Evolutionary conservation across 1,140 invertebrate genomes (phyloP).

Genomic region (Mactra quadrangularis): DNA sequence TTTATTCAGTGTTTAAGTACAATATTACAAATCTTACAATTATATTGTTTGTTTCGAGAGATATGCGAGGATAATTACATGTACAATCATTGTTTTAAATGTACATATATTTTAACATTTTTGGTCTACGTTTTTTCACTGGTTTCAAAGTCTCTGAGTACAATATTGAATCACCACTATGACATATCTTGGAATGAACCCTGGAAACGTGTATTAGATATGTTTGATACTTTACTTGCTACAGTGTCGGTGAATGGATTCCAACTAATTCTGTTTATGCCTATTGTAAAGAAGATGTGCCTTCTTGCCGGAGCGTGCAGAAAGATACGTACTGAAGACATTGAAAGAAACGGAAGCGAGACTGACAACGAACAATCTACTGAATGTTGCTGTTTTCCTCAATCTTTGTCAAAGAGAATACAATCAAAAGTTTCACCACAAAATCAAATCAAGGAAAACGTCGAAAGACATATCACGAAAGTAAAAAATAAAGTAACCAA

Average conservation of each 20-base stretch:
- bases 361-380: too few species aligned
- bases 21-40: slow-evolving; percentile 5
- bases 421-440: too few species aligned
- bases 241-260: slow-evolving; percentile 1
- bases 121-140: slow-evolving; percentile 19
- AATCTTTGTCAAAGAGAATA: too few species aligned
- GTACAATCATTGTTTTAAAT: slow-evolving; percentile 34
- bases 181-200: background rate
- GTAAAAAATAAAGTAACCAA: too few species aligned
- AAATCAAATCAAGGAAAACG: too few species aligned
- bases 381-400: too few species aligned
- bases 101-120: slow-evolving; percentile 7
- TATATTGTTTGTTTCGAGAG: slow-evolving; percentile 39
- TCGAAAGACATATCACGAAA: too few species aligned
- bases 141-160: slow-evolving; percentile 14
- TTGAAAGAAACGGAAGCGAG: too few species aligned
- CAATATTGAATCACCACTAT: slow-evolving; percentile 11
- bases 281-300: background rate
- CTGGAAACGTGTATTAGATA: background rate
- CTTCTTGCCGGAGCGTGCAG: slow-evolving; percentile 12
- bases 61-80: slow-evolving; percentile 31
- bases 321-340: too few species aligned
- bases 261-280: slow-evolving; percentile 34
- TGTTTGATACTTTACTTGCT: slow-evolving; percentile 15
- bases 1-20: slow-evolving; percentile 15